Evolutionary conservation across 1,140 invertebrate genomes (phyloP).

Genomic region (Pemphigus obesinymphae): DNA sequence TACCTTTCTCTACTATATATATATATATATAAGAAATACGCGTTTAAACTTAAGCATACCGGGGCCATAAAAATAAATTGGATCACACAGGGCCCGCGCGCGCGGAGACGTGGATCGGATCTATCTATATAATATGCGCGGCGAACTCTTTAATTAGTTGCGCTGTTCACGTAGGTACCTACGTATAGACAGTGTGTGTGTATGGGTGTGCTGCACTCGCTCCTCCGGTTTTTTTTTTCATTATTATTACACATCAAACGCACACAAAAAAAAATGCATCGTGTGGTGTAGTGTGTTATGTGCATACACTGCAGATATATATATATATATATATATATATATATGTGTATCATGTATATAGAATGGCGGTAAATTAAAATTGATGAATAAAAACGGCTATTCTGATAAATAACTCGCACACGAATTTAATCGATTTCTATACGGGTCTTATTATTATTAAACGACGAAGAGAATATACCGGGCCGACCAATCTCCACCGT

Average conservation of each 20-base stretch:
- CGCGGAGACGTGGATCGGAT: background rate
- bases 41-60: background rate
- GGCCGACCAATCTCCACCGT: too few species aligned
- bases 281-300: background rate
- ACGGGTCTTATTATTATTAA: background rate
- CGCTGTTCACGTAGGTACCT: background rate
- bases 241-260: background rate
- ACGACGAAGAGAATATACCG: background rate
- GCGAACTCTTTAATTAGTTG: constrained; percentile 28
- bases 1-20: too few species aligned
- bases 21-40: too few species aligned
- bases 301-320: background rate
- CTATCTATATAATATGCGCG: background rate
- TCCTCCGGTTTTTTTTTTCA: background rate
- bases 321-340: too few species aligned
- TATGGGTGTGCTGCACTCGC: background rate
- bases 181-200: background rate
- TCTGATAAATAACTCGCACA: background rate
- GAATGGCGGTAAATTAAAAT: background rate
- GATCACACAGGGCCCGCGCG: constrained; percentile 3
- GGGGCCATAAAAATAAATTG: constrained; percentile 40
- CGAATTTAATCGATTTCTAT: constrained; percentile 12
- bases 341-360: too few species aligned
- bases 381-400: background rate
- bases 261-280: background rate